Evolutionary conservation across 1,140 invertebrate species (phyloP), one percentile per base, ranked within the genome.

Genomic region (Bilobella aurantiaca): DNA sequence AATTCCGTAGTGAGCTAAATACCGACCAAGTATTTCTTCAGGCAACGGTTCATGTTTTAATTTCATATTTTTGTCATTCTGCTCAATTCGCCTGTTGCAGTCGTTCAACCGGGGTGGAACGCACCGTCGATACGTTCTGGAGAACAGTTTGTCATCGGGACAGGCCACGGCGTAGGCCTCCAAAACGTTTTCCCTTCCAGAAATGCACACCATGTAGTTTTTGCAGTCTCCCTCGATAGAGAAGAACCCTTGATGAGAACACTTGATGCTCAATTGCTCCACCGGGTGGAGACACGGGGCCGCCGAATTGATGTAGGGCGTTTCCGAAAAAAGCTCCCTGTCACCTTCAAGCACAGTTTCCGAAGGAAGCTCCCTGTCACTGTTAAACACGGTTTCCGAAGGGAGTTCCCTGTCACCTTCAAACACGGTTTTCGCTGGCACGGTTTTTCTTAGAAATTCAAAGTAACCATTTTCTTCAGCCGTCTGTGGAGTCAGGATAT

Each of bases 201-300:
- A 49, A 3, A 63, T n/a, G 27, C 62, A 63, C 2, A 63, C 28
- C 28, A 63, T n/a, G 34, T 63, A 63, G 3, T 31, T 29, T 28
- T 56, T 21, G 25, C 49, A 53, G 23, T 53, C 49, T 53, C 23
- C 27, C 12, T 31, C 49, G n/a, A 63, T 31, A 5, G 23, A n/a
- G 47, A 53, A 49, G 29, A 63, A 29, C 1, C 62, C 62, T 29
- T 63, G 62, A 32, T 63, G 57, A 3, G 3, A 3, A 27, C 62
- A 63, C 1, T 23, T 28, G 14, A 23, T 28, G 18, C n/a, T 46
- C 16, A 42, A 25, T 46, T 62, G 2, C 21, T 62, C 31, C 12
- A 27, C 27, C 2, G 61, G 32, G 27, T 32, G 61, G 16, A 28
- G 3, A 29, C 32, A 49, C 16, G 34, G 27, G 27, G 25, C 14